Conservation (phyloP, 1,140 invertebrate species). For the Bactericera cockerelli region DNA sequence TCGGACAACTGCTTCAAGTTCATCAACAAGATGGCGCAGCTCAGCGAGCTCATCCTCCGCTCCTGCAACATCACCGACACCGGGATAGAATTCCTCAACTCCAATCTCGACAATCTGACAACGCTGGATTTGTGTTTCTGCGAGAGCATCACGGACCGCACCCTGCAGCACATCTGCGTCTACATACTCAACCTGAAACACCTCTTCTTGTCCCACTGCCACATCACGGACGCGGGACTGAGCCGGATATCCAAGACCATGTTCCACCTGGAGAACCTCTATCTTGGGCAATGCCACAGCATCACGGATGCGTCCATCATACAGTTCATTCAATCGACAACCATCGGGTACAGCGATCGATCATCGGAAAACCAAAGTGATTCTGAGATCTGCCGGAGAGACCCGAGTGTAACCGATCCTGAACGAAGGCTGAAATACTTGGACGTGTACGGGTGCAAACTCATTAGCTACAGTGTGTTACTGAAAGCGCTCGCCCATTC, state of each 20-base stretch:
- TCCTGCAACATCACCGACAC: constrained; percentile 86
- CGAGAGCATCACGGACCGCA: constrained; percentile 84
- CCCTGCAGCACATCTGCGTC: constrained; percentile 70
- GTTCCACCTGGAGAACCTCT: constrained; percentile 72
- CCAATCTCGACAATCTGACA: constrained; percentile 62
- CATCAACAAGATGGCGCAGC: constrained; percentile 61
- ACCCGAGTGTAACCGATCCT: neutral
- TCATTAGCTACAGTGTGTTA: neutral
- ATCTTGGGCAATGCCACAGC: constrained; percentile 81
- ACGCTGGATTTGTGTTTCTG: constrained; percentile 86
- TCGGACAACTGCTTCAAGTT: constrained; percentile 82
- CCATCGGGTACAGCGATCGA: neutral
- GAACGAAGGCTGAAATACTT: neutral
- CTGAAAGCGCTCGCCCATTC: neutral
- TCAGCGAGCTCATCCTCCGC: constrained; percentile 76
- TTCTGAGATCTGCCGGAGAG: neutral
- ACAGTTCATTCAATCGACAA: neutral
- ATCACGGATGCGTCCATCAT: constrained; percentile 55
- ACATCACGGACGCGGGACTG: constrained; percentile 83
- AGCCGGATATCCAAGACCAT: constrained; percentile 61
- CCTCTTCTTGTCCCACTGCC: constrained; percentile 77
- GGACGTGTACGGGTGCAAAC: neutral
- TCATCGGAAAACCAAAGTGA: neutral
- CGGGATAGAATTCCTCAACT: constrained; percentile 77
- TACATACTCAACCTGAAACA: constrained; percentile 66